Conservation (phyloP, 2,888 invertebrate genomes). For the Agrilus biguttatus region DNA sequence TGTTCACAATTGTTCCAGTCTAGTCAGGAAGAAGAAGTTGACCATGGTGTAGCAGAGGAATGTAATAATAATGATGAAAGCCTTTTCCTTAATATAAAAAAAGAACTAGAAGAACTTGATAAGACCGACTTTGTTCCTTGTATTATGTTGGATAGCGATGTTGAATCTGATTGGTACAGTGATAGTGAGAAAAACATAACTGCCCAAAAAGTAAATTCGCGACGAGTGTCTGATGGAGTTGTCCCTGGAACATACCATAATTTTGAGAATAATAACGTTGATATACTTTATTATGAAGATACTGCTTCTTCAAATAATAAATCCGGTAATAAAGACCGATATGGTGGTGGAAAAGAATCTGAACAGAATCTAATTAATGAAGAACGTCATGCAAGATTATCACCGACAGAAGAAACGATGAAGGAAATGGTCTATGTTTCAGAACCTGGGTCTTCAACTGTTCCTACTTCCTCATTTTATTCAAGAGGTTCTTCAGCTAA, state of each 20-base stretch:
- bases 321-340: neutral
- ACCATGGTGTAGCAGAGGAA: neutral
- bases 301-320: neutral
- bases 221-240: no score
- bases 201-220: no score
- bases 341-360: constrained; percentile 1
- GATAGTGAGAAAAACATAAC: no score
- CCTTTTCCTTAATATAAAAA: constrained; percentile 7
- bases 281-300: neutral
- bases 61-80: constrained; percentile 1
- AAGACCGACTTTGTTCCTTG: neutral
- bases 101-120: constrained; percentile 8
- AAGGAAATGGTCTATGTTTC: neutral
- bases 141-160: neutral
- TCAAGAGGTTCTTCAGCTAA: no score
- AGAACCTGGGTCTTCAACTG: neutral
- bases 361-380: constrained; percentile 16
- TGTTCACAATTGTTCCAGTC: constrained; percentile 34
- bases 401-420: neutral
- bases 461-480: no score
- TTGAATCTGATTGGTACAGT: neutral
- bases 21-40: constrained; percentile 1
- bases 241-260: no score
- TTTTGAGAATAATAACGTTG: neutral
- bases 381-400: constrained; percentile 7